Evolutionary conservation across 2,888 invertebrate genomes (phyloP).

Genomic region (Nasonia oneida): DNA sequence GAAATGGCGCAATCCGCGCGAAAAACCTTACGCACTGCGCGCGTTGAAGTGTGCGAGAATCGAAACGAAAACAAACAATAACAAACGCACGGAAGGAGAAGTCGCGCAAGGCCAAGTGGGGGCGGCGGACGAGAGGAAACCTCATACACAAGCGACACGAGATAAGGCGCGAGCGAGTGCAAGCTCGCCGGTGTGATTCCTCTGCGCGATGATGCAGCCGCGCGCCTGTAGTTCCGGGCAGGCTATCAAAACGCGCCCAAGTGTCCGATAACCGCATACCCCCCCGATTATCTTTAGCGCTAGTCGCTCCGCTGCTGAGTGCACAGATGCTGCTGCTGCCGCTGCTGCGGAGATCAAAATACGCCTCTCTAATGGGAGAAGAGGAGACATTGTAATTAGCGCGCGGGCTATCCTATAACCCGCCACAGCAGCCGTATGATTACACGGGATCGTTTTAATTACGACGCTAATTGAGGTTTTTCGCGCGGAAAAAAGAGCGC

Average conservation of each 20-base stretch:
- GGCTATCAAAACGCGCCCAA: constrained; percentile 24
- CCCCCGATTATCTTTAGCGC: constrained; percentile 32
- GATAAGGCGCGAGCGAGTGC: constrained; percentile 27
- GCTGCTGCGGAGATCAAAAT: constrained; percentile 53
- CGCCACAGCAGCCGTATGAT: constrained; percentile 27
- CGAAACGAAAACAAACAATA: not conserved
- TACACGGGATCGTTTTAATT: constrained; percentile 59
- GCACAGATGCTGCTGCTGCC: constrained; percentile 23
- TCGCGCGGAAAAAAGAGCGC: constrained; percentile 39
- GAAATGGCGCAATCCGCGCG: not conserved
- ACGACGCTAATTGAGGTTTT: constrained; percentile 57
- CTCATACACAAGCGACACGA: constrained; percentile 29
- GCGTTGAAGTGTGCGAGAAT: not conserved
- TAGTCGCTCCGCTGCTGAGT: not conserved
- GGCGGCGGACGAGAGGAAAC: constrained; percentile 12
- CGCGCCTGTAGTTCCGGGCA: constrained; percentile 32
- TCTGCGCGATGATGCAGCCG: constrained; percentile 13
- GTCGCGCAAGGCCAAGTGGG: constrained; percentile 20
- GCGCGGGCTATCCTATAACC: constrained; percentile 34
- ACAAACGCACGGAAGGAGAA: constrained; percentile 10
- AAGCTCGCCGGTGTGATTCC: constrained; percentile 7
- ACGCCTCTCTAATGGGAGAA: constrained; percentile 52
- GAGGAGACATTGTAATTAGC: constrained; percentile 59
- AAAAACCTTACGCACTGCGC: not conserved
- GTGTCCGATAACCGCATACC: constrained; percentile 41